Conservation (phyloP, 2,113 vertebrate species). For the Origma solitaria region DNA sequence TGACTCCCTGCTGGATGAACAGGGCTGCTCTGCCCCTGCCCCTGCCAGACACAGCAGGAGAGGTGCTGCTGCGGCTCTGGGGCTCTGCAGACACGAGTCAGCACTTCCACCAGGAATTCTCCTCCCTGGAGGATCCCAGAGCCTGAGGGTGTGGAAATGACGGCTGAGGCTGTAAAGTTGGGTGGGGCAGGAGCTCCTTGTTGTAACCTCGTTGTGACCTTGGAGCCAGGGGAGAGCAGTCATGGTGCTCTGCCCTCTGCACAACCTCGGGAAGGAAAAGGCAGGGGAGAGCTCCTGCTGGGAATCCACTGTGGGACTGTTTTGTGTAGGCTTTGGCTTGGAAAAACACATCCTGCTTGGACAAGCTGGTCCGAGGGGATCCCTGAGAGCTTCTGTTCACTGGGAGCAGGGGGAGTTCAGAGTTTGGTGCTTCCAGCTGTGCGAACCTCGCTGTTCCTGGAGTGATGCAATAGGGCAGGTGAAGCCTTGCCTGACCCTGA, state of each 20-base stretch:
- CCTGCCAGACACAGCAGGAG: fast-evolving
- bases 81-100: not conserved
- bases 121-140: not conserved
- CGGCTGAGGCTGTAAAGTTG: not conserved
- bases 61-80: not conserved
- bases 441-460: not conserved
- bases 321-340: not conserved
- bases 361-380: fast-evolving
- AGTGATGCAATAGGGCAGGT: fast-evolving
- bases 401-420: fast-evolving
- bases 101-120: fast-evolving
- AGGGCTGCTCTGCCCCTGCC: not conserved
- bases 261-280: not conserved
- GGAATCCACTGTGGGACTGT: fast-evolving
- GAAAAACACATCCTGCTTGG: not conserved
- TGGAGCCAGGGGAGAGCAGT: not conserved
- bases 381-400: not conserved
- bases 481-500: not conserved
- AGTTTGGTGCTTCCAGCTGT: not conserved
- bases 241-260: not conserved
- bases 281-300: not conserved
- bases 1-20: not conserved
- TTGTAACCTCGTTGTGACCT: not conserved
- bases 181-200: not conserved
- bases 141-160: fast-evolving